phyloP scores from a whole-genome alignment of 2,113 vertebrate genomes.

The Heterochromis multidens region DNA sequence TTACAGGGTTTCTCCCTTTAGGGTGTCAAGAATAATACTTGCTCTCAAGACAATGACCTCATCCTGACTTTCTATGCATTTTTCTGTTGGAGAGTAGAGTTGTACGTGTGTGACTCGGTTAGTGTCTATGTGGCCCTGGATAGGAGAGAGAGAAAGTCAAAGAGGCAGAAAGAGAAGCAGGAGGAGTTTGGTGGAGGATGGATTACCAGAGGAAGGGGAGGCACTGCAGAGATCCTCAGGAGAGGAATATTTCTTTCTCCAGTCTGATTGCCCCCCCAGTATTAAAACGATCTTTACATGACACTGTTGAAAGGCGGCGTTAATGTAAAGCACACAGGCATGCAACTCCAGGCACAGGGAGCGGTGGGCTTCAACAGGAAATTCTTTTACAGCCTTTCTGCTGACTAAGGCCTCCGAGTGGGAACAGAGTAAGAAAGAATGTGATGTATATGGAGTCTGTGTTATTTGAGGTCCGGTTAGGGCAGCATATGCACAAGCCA shows the following conservation, averaged over 20 bases:
- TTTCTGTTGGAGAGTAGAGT: not conserved
- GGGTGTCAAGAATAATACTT: constrained; percentile 66
- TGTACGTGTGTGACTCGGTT: not conserved
- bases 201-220: constrained; percentile 5
- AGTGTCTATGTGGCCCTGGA: not conserved
- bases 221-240: constrained; percentile 10
- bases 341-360: constrained; percentile 29
- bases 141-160: not conserved
- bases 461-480: constrained; percentile 35
- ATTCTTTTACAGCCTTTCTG: constrained; percentile 73
- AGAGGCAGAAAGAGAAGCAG: constrained; percentile 19
- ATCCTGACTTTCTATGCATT: constrained; percentile 29
- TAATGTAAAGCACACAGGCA: constrained; percentile 48
- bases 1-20: constrained; percentile 75
- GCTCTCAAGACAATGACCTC: constrained; percentile 67
- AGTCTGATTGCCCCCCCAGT: not conserved
- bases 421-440: constrained; percentile 57
- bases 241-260: constrained; percentile 28
- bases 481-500: constrained; percentile 46
- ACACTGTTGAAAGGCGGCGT: constrained; percentile 24
- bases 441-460: constrained; percentile 52
- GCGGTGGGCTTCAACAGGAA: constrained; percentile 69
- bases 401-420: constrained; percentile 66
- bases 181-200: constrained; percentile 40
- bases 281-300: constrained; percentile 46